Base-by-base conservation (phyloP, 92 coral and sea anemone genomes). In the Zoanthus gigantus region DNA sequence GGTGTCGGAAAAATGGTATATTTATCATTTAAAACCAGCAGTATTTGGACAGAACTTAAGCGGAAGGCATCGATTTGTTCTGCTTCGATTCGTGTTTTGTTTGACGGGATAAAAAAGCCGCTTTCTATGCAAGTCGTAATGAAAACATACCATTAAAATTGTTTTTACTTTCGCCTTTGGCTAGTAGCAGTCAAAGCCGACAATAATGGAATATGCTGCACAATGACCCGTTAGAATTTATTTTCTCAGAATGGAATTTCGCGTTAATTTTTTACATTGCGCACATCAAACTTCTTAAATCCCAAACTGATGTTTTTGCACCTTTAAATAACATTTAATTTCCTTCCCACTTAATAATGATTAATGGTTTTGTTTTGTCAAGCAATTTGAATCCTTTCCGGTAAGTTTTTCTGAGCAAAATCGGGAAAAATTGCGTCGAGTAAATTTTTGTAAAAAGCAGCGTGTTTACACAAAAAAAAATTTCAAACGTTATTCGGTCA, bases 391-490 rank as follows among this genome's bases (percentile, higher is more conserved):
- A 15, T 16, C 65, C 72, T 54, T 63, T 80, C 56, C 72, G 85
- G 85, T 31, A 56, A 65, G 63, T 34, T 80, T 80, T 65, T 30
- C 46, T 65, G 29, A 65, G 37, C 53, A 58, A 15, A 10, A 73
- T 57, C 46, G 85, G 60, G 60, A 58, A 58, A 23, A 13, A 4
- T 67, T 73, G 74, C 42, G 85, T 80, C 85, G 74, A 73, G 85
- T 63, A 57, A 63, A 57, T n/a, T 30, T 5, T 50, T 80, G 73
- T 45, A 11, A 80, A 63, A 54, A 17, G 74, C 17, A 12, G 60
- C 10, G 7, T 58, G 30, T 60, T 14, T 7, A 31, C 34, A 4
- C 50, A 32, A 58, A 60, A 29, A 15, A 13, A 45, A 18, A 17
- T 15, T 45, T 15, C 34, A 13, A 37, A 2, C 42, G 42, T 37